Evolutionary conservation across 1,140 invertebrate species (phyloP).

Genomic region (Drosophila mojavensis): DNA sequence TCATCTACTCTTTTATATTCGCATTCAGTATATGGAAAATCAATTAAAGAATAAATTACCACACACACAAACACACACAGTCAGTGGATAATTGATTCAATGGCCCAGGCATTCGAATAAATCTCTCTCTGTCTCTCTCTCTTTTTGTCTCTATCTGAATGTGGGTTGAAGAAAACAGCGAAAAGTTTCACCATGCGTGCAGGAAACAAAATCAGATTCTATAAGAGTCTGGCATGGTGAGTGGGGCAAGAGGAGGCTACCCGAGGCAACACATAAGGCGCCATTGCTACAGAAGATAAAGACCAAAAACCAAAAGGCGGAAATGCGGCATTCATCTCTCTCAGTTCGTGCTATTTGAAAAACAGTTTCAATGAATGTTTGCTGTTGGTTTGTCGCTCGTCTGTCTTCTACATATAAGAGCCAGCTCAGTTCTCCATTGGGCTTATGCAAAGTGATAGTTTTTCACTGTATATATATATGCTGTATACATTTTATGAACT

Average conservation of each 20-base stretch:
- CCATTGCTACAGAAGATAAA: slow-evolving; percentile 50
- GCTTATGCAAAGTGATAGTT: background rate
- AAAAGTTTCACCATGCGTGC: slow-evolving; percentile 34
- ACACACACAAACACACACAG: background rate
- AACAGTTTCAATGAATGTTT: slow-evolving; percentile 60
- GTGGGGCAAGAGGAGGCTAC: slow-evolving; percentile 22
- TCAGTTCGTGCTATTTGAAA: slow-evolving; percentile 45
- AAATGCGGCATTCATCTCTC: slow-evolving; percentile 70
- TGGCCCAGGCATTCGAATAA: slow-evolving; percentile 53
- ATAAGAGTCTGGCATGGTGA: slow-evolving; percentile 38
- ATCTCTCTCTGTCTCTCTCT: slow-evolving; percentile 27
- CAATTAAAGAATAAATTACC: slow-evolving; percentile 47
- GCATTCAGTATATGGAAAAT: slow-evolving; percentile 39
- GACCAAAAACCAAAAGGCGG: slow-evolving; percentile 58
- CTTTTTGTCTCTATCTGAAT: background rate
- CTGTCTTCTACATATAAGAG: slow-evolving; percentile 20
- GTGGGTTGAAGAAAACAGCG: slow-evolving; percentile 3
- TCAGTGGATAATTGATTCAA: slow-evolving; percentile 12
- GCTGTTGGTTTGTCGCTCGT: slow-evolving; percentile 48
- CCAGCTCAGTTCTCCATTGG: background rate
- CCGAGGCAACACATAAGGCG: slow-evolving; percentile 45
- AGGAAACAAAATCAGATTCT: slow-evolving; percentile 63
- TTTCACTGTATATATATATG: no score
- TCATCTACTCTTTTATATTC: background rate
- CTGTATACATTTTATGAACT: no score